Evolutionary conservation across 1,140 invertebrate species (phyloP).

Genomic region (Trichoplusia ni): DNA sequence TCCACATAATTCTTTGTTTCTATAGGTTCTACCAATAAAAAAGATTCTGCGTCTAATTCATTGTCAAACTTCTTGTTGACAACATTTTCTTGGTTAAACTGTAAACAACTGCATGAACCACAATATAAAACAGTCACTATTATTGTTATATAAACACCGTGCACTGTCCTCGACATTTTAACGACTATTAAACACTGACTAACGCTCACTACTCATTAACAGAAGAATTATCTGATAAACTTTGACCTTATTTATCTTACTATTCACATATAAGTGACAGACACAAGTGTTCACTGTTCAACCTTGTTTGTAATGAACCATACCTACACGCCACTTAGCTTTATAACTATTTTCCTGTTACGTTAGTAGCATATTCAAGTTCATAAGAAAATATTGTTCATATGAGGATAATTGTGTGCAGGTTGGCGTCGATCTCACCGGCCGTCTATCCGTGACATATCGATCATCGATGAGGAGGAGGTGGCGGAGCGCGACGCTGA

Average conservation of each 20-base stretch:
- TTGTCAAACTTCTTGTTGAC: background rate
- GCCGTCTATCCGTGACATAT: slow-evolving; percentile 91
- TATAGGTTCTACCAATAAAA: background rate
- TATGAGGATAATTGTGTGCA: slow-evolving; percentile 27
- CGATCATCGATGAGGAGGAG: slow-evolving; percentile 89
- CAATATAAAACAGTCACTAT: slow-evolving; percentile 12
- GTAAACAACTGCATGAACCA: background rate
- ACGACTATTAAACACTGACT: slow-evolving; percentile 26
- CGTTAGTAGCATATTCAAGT: background rate
- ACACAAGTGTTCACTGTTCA: slow-evolving; percentile 17
- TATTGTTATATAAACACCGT: background rate
- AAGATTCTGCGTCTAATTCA: background rate
- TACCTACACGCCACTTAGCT: background rate
- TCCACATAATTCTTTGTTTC: background rate
- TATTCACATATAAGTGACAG: slow-evolving; percentile 14
- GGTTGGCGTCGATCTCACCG: slow-evolving; percentile 88
- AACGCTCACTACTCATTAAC: background rate
- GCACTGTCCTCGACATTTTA: slow-evolving; percentile 36
- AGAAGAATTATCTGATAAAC: slow-evolving; percentile 39
- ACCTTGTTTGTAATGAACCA: slow-evolving; percentile 1
- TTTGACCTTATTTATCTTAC: slow-evolving; percentile 47
- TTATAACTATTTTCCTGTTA: slow-evolving; percentile 18
- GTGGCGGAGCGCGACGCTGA: slow-evolving; percentile 66
- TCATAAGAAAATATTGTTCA: background rate
- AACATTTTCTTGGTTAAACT: background rate